These are phyloP conservation scores for Macaria notata DNA, from an alignment of 2,888 invertebrate species.

Conservation along the genomic window DNA sequence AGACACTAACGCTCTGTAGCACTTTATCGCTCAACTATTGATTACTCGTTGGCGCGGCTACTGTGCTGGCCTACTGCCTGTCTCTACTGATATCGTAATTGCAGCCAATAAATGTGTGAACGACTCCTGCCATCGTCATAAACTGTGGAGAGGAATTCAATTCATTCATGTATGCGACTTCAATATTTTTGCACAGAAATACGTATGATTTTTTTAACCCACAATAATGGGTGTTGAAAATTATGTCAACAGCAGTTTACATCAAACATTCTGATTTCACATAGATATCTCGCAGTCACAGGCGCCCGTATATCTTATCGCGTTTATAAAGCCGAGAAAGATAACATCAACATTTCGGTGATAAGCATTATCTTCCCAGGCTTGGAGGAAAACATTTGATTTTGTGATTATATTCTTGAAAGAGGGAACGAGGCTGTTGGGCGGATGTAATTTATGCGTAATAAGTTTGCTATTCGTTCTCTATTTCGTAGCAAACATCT, in stretches of 20 bases:
- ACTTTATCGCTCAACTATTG: neutral
- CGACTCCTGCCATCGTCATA: too few relatives aligned
- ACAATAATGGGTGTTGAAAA: constrained; percentile 35
- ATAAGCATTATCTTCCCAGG: constrained; percentile 59
- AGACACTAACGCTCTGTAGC: neutral
- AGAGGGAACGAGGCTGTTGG: constrained; percentile 13
- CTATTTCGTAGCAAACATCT: constrained; percentile 9
- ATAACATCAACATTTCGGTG: constrained; percentile 67
- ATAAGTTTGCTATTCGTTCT: constrained; percentile 17
- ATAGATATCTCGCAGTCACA: constrained; percentile 51
- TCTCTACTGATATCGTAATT: too few relatives aligned
- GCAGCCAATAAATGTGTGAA: neutral
- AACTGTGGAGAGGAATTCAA: too few relatives aligned
- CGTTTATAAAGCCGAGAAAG: constrained; percentile 63
- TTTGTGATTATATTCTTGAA: constrained; percentile 12
- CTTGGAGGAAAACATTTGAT: constrained; percentile 24
- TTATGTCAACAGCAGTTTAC: constrained; percentile 64
- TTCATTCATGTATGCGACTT: too few relatives aligned
- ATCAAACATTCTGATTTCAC: constrained; percentile 69
- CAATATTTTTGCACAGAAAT: too few relatives aligned
- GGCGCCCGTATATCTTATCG: constrained; percentile 66
- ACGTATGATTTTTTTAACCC: too few relatives aligned
- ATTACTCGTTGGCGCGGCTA: too few relatives aligned
- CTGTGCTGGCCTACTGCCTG: neutral
- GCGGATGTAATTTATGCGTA: constrained; percentile 12